Evolutionary conservation across 1,140 invertebrate genomes (phyloP), one percentile per base, ranked within the genome.

Genomic region (Lerema accius): DNA sequence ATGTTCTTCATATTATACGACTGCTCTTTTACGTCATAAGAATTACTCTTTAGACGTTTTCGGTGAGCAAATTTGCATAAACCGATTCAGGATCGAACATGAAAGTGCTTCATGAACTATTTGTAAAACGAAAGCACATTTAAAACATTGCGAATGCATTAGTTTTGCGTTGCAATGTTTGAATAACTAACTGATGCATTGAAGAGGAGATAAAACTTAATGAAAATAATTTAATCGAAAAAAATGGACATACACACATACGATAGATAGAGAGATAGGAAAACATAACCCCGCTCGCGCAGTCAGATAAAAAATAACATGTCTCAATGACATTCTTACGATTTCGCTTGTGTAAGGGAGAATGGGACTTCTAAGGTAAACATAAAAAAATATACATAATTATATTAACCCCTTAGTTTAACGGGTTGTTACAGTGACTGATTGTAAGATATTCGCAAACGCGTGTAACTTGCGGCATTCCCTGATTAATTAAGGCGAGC

Each of bases 401-500:
- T n/a, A n/a, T n/a, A n/a, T n/a, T n/a, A n/a, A n/a, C n/a, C n/a
- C n/a, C n/a, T n/a, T n/a, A n/a, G n/a, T n/a, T n/a, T n/a, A n/a
- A n/a, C n/a, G n/a, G n/a, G n/a, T n/a, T n/a, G n/a, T n/a, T n/a
- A n/a, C n/a, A n/a, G n/a, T n/a, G n/a, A n/a, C n/a, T n/a, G n/a
- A 55, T 17, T 55, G 17, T 19, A 42, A 3, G 19, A 23, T 23
- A 7, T 19, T 11, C 42, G 16, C 42, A 10, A 10, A 11, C 42
- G 42, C 42, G 0, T 23, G 10, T 45, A 19, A 45, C 42, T 45
- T 17, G 42, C 4, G 14, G 9, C 42, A 15, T 4, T 51, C 42
- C 28, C 58, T 76, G 67, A 76, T 76, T 76, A 76, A 70, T 76
- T 70, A 70, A 68, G 48, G 67, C 63, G 63, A 66, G 60, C 62